These are phyloP conservation scores for Apeira syringaria DNA, from an alignment of 2,888 invertebrate species.

Conservation along the genomic window DNA sequence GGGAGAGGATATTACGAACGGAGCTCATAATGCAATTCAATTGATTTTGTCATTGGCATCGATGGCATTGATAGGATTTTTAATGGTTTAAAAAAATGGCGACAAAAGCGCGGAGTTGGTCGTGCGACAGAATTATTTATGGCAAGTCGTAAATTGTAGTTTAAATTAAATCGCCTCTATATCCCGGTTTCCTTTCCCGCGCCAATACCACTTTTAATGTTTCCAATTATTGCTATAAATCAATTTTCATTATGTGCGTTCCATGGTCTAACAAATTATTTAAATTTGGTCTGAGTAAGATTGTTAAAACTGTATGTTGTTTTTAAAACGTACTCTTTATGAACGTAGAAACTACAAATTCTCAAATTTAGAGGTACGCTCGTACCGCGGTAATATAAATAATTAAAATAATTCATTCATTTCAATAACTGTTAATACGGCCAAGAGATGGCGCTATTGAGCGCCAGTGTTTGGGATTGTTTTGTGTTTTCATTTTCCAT, in stretches of 20 bases:
- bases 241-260: slow-evolving; percentile 49
- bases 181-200: slow-evolving; percentile 60
- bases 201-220: slow-evolving; percentile 62
- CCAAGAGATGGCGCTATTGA: no score
- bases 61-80: slow-evolving; percentile 77
- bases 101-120: slow-evolving; percentile 70
- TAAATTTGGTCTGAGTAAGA: no score
- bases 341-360: no score
- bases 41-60: slow-evolving; percentile 67
- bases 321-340: no score
- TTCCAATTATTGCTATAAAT: slow-evolving; percentile 69
- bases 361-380: no score
- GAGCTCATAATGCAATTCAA: slow-evolving; percentile 52
- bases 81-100: slow-evolving; percentile 79
- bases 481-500: no score
- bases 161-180: slow-evolving; percentile 75
- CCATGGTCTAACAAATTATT: slow-evolving; percentile 32
- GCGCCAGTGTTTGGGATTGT: no score
- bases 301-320: no score
- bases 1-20: slow-evolving; percentile 47
- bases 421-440: no score
- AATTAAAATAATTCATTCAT: no score
- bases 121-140: slow-evolving; percentile 72
- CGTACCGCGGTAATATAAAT: no score
- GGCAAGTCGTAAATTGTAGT: slow-evolving; percentile 73